Conservation (phyloP, 2,113 vertebrate genomes). For the Plotosus lineatus region DNA sequence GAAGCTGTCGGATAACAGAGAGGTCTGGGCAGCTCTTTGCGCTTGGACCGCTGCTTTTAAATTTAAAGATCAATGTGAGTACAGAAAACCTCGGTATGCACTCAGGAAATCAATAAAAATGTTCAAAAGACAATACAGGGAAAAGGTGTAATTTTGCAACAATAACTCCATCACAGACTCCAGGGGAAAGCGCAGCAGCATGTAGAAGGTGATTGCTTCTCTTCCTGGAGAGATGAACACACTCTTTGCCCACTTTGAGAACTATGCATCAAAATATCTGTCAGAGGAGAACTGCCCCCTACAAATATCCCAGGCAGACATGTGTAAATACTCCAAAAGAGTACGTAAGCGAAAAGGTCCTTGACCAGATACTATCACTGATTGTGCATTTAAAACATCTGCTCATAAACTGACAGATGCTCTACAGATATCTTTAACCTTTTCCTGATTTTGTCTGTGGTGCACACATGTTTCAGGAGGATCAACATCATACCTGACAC, state of each 20-base stretch:
- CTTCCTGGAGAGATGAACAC: background rate
- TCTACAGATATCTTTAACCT: too few relatives aligned
- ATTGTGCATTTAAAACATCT: background rate
- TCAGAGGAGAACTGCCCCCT: background rate
- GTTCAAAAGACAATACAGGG: background rate
- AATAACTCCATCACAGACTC: background rate
- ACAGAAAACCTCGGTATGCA: background rate
- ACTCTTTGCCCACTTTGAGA: background rate
- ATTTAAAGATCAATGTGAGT: background rate
- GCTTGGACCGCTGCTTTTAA: background rate
- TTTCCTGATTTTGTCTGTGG: too few relatives aligned
- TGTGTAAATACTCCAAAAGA: background rate
- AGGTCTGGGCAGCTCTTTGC: background rate
- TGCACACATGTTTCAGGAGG: too few relatives aligned
- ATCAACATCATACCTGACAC: too few relatives aligned
- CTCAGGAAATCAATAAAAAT: background rate
- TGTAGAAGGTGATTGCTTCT: background rate
- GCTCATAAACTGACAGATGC: too few relatives aligned
- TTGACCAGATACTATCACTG: background rate
- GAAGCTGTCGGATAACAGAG: background rate
- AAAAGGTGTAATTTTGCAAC: background rate
- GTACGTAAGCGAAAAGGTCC: background rate
- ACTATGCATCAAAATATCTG: background rate
- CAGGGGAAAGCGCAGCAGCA: background rate
- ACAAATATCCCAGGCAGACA: background rate